phyloP scores from a whole-genome alignment of 2,888 invertebrate genomes.

The Adelphocoris suturalis region DNA sequence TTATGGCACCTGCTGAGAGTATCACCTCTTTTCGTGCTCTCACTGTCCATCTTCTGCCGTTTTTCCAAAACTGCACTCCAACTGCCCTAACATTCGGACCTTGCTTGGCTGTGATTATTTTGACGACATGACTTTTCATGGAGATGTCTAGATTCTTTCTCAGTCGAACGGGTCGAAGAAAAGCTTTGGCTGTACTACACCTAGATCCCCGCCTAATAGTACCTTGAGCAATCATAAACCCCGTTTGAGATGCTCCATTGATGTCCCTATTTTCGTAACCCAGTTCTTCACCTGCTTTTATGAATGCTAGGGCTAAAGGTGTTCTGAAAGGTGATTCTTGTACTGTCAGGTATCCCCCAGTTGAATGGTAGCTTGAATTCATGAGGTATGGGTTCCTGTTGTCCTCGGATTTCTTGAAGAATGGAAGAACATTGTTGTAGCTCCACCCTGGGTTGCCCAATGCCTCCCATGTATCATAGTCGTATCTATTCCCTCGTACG shows the following conservation, averaged over 20 bases:
- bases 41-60: slow-evolving; percentile 84
- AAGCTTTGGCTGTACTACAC: slow-evolving; percentile 93
- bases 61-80: slow-evolving; percentile 87
- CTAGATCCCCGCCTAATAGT: slow-evolving; percentile 90
- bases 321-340: slow-evolving; percentile 91
- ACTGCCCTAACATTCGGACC: slow-evolving; percentile 83
- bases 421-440: slow-evolving; percentile 89
- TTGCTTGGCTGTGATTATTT: slow-evolving; percentile 79
- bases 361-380: slow-evolving; percentile 86
- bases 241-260: slow-evolving; percentile 90
- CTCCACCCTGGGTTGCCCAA: slow-evolving; percentile 93
- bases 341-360: slow-evolving; percentile 90
- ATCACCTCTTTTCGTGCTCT: slow-evolving; percentile 90
- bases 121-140: slow-evolving; percentile 86
- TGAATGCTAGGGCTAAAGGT: slow-evolving; percentile 89
- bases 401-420: slow-evolving; percentile 93
- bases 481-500: slow-evolving; percentile 90
- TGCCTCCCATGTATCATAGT: slow-evolving; percentile 92
- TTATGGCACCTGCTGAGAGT: slow-evolving; percentile 92
- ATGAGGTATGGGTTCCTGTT: slow-evolving; percentile 90
- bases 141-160: slow-evolving; percentile 89
- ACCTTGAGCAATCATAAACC: slow-evolving; percentile 92
- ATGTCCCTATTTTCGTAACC: slow-evolving; percentile 90
- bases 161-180: slow-evolving; percentile 88
- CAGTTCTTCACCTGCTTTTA: slow-evolving; percentile 89